Base-by-base conservation (phyloP, 2,888 invertebrate species). In the Andrena fulva region DNA sequence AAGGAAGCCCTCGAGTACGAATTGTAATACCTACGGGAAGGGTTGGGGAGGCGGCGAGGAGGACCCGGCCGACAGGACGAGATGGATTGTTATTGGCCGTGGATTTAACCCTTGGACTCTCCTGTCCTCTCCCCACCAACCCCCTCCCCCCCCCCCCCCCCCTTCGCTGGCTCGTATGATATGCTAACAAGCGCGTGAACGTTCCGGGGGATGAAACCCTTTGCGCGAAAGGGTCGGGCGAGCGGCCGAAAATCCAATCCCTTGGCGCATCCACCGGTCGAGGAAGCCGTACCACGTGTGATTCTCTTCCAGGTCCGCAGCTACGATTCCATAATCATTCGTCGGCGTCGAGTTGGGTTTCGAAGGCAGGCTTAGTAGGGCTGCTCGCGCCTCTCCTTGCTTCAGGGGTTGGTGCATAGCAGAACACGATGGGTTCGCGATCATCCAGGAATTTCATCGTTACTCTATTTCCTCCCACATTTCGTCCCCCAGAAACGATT, bases 71-170 rank as follows among this genome's bases (percentile, higher is more conserved):
- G 89, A 87, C 85, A 82, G 87, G 77, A 78, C 64, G 73, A 73
- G 90, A 92, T 91, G 88, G 89, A 91, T 91, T 91, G 92, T 93
- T 93, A 93, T 93, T 93, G 93, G 93, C 90, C 89, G 92, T 91
- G 91, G 89, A 91, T 90, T 89, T 86, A 90, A 93, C 92, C 92
- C 92, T 92, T 91, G 63, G 68, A 63, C 67, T 68, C 81, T 56
- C 56, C 10, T 20, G 24, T 54, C 54, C 56, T 27, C 56, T 12
- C 10, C 56, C 24, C 56, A 0, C 56, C 27, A 1, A 20, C 20
- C 20, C 20, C 24, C 56, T 16, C 20, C 20, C 20, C n/a, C 10
- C 27, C 10, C 1, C 52, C 8, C 20, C 52, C 0, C 56, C 3
- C 24, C 56, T 16, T 16, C 75, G 71, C 80, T 80, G 56, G 20